Base-by-base conservation (phyloP, 1,140 invertebrate genomes). In the Ceratosolen solmsi region DNA sequence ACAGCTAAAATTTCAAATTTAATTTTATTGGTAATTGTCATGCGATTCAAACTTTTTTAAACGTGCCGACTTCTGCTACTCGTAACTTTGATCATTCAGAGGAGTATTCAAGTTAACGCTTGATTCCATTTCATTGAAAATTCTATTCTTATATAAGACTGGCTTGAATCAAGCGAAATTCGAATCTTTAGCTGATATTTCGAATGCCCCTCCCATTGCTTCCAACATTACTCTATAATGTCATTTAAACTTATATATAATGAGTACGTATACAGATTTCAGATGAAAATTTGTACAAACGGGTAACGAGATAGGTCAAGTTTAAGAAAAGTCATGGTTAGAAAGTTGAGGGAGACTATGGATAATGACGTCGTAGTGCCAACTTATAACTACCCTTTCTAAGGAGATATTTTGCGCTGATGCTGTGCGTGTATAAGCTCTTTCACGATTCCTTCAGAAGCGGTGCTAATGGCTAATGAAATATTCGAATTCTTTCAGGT, bases 301-400 rank as follows among this genome's bases (percentile, higher is more conserved):
- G 63, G 68, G 63, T 36, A 13, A 22, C 41, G 5, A 46, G 41
- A 46, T 27, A 79, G 70, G 70, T 79, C 70, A 73, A 20, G 8
- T 22, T 30, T 56, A 51, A 51, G 54, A 80, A 51, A 22, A 80
- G 70, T 63, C 41, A 4, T 20, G 36, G 60, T 80, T 80, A 80
- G 78, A 80, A 80, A 73, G 78, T 20, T 15, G n/a, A 51, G 56
- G 56, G 58, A 80, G 51, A 41, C 38, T 25, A n/a, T 51, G 33
- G 38, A 73, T 49, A 71, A 33, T 17, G 5, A 11, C 2, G 20
- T 71, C 33, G 22, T 0, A 20, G 0, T 54, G 46, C 49, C 17
- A 13, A 20, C 27, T 41, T 76, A 41, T 63, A 7, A 68, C 38
- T 60, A 41, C 60, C 76, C 60, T 70, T 70, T 70, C 76, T 51